phyloP scores from a whole-genome alignment of 2,888 invertebrate genomes.

The Athripsodes cinereus region DNA sequence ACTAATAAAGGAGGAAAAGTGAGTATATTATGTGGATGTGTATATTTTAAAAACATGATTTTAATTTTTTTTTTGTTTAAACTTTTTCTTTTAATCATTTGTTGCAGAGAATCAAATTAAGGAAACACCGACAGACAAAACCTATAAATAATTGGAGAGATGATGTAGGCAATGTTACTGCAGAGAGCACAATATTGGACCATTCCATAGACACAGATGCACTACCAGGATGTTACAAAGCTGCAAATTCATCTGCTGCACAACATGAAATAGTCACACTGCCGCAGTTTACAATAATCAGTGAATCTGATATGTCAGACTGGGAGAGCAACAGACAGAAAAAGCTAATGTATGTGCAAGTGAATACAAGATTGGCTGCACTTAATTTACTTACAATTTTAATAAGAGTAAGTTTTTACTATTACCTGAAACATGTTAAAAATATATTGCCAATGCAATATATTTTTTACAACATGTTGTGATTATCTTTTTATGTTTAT shows the following conservation, averaged over 20 bases:
- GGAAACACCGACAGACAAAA: constrained; percentile 20
- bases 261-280: constrained; percentile 6
- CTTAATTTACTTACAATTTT: constrained; percentile 54
- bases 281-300: constrained; percentile 44
- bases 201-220: constrained; percentile 33
- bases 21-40: constrained; percentile 25
- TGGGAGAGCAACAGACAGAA: constrained; percentile 50
- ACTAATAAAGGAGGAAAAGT: constrained; percentile 58
- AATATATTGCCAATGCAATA: not conserved
- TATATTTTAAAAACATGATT: too few species aligned
- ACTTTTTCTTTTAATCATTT: not conserved
- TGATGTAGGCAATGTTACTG: not conserved
- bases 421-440: not conserved
- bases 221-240: constrained; percentile 40
- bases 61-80: too few species aligned
- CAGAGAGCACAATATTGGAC: not conserved
- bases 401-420: constrained; percentile 43
- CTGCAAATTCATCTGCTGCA: constrained; percentile 32
- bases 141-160: constrained; percentile 19
- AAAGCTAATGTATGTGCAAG: constrained; percentile 46
- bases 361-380: constrained; percentile 63
- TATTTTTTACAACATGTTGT: not conserved
- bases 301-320: constrained; percentile 65
- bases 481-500: constrained; percentile 8
- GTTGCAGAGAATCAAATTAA: constrained; percentile 21